phyloP scores from a whole-genome alignment of 2,797 vertebrate species.

The Labeo calbasu region DNA sequence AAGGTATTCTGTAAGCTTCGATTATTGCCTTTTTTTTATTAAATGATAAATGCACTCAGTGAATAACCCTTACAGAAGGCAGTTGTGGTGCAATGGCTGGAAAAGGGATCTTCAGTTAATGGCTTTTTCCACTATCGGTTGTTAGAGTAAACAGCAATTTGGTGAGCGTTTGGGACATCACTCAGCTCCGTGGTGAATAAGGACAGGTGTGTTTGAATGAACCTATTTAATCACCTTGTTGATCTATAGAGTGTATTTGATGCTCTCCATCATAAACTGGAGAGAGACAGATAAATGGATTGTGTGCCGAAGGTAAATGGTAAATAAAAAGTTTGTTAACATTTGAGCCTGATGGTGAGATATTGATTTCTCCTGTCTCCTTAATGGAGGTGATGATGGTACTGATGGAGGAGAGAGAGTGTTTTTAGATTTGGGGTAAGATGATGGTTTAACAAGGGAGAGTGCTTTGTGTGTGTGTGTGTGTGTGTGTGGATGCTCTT shows the following conservation, averaged over 20 bases:
- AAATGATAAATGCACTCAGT: conserved; percentile 43
- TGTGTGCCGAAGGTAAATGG: conserved; percentile 57
- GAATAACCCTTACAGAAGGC: conserved; percentile 52
- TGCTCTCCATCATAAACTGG: conserved; percentile 61
- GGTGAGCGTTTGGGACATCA: conserved; percentile 54
- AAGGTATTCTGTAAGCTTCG: conserved; percentile 9
- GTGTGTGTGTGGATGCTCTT: neutral
- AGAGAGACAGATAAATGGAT: conserved; percentile 56
- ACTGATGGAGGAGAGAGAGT: conserved; percentile 49
- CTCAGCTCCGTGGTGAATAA: conserved; percentile 52
- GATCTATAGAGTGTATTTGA: conserved; percentile 62
- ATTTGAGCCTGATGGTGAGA: conserved; percentile 60
- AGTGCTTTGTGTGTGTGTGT: conserved; percentile 34
- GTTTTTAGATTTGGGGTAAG: conserved; percentile 58
- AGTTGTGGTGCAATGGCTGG: conserved; percentile 48
- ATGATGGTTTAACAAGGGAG: conserved; percentile 57
- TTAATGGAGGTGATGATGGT: conserved; percentile 58
- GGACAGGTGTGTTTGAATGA: conserved; percentile 58
- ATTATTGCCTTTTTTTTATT: conserved; percentile 32
- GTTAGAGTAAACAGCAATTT: conserved; percentile 54
- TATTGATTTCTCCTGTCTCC: conserved; percentile 61
- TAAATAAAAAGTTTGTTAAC: conserved; percentile 64
- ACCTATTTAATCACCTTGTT: conserved; percentile 59
- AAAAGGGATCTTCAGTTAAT: conserved; percentile 57
- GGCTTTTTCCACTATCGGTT: conserved; percentile 49